Conservation (phyloP, 2,113 vertebrate genomes). For the Menidia beryllina region DNA sequence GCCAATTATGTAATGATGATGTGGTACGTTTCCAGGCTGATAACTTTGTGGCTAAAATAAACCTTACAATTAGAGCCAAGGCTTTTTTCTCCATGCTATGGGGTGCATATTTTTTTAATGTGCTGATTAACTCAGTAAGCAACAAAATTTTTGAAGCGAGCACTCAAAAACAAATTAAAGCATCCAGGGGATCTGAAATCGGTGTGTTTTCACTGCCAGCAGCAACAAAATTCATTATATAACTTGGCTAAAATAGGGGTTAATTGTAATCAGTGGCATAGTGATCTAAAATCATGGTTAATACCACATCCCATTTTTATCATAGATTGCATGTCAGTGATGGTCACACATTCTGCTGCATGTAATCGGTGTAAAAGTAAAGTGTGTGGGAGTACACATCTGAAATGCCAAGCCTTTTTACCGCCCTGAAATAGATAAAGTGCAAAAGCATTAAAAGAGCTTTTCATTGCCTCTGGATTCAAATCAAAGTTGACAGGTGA, state of each 20-base stretch:
- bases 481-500: background rate
- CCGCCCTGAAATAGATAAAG: background rate
- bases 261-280: constrained; percentile 62
- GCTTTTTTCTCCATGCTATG: constrained; percentile 2
- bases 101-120: constrained; percentile 14
- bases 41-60: constrained; percentile 37
- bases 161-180: constrained; percentile 7
- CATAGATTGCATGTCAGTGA: constrained; percentile 29
- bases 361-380: constrained; percentile 44
- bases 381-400: constrained; percentile 35
- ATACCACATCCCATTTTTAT: constrained; percentile 23
- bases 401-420: constrained; percentile 27
- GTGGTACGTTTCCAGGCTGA: background rate
- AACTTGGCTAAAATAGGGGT: constrained; percentile 40
- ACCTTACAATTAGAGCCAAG: constrained; percentile 7
- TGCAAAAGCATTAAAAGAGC: background rate
- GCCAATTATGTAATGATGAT: constrained; percentile 39
- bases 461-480: constrained; percentile 19
- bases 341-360: constrained; percentile 34
- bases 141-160: constrained; percentile 15
- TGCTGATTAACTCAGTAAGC: background rate
- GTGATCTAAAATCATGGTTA: constrained; percentile 39
- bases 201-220: constrained; percentile 32
- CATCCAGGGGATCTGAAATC: constrained; percentile 15
- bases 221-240: constrained; percentile 24